These are phyloP conservation scores for Botia almorhae DNA, from an alignment of 2,797 vertebrate species.

Conservation along the genomic window DNA sequence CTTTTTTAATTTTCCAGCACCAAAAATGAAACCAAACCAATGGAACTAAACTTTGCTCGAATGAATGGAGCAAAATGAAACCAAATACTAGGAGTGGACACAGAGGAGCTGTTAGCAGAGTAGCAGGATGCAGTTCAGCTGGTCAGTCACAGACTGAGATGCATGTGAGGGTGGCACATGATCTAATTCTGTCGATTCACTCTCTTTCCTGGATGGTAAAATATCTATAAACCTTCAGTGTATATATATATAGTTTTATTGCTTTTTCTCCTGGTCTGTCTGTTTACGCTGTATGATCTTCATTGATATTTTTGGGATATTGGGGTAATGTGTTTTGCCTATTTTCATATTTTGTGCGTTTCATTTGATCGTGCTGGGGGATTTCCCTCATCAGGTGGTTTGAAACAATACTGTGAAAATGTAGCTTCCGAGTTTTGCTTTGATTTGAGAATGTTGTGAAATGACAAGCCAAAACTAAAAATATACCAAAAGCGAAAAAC, in stretches of 20 bases:
- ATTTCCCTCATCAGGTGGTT: conserved; percentile 69
- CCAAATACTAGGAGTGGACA: conserved; percentile 74
- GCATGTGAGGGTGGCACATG: conserved; percentile 68
- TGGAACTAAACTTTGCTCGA: conserved; percentile 70
- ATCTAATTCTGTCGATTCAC: conserved; percentile 40
- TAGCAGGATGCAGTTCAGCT: conserved; percentile 44
- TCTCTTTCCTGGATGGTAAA: conserved; percentile 71
- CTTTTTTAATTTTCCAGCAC: conserved; percentile 53
- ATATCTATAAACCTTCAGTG: conserved; percentile 72
- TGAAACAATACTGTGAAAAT: conserved; percentile 79
- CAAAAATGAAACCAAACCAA: conserved; percentile 76
- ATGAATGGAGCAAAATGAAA: conserved; percentile 58
- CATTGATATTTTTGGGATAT: conserved; percentile 72
- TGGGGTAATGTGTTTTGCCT: conserved; percentile 65
- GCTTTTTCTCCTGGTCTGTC: conserved; percentile 71
- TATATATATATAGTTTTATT: conserved; percentile 59
- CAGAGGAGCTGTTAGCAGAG: conserved; percentile 59
- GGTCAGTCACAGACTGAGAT: conserved; percentile 23
- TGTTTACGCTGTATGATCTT: conserved; percentile 74
- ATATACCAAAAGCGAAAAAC: conserved; percentile 68
- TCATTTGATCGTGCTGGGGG: conserved; percentile 60
- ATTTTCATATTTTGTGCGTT: conserved; percentile 71
- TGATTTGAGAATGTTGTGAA: conserved; percentile 69
- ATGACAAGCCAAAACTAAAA: conserved; percentile 74
- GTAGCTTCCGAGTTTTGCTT: conserved; percentile 73